Percentiles rank a stretch among this genome's conserved stretches.
These are phyloP conservation scores for Brevimyrus niger DNA, from an alignment of 2,113 vertebrate species.

Conservation along the genomic window DNA sequence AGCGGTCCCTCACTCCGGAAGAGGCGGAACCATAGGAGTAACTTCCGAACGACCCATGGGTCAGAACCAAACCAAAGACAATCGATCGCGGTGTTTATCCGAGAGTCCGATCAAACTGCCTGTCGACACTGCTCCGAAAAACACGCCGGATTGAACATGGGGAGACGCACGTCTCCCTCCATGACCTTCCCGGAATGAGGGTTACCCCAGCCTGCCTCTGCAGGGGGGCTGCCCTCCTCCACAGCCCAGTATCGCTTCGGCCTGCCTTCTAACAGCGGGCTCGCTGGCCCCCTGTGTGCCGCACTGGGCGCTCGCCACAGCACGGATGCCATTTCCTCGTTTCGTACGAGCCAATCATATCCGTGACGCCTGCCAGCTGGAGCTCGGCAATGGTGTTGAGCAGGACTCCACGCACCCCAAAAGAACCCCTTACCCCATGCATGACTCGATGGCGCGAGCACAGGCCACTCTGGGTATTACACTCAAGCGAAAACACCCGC, in stretches of 20 bases:
- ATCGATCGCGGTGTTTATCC: not conserved
- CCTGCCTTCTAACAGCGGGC: conserved; percentile 29
- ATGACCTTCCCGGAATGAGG: not conserved
- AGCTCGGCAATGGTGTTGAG: conserved; percentile 18
- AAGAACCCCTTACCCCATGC: not conserved
- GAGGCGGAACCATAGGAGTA: not conserved
- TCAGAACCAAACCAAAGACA: not conserved
- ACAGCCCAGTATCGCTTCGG: conserved; percentile 10
- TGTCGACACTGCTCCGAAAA: not conserved
- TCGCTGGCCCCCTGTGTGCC: conserved; percentile 22
- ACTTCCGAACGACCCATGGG: not conserved
- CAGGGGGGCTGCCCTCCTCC: not conserved
- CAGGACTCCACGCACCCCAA: conserved; percentile 14
- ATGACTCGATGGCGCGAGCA: not conserved
- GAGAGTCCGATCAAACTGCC: not conserved
- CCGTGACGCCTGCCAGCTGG: not conserved
- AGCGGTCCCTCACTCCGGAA: not conserved
- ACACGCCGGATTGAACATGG: not conserved
- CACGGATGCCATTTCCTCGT: conserved; percentile 24
- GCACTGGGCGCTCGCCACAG: conserved; percentile 19
- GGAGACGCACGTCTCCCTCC: not conserved
- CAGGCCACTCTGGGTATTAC: not conserved
- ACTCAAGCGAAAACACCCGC: not conserved
- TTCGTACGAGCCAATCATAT: conserved; percentile 23
- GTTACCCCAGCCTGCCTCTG: not conserved